A percentile compares a stretch with the other conserved stretches of the same genome.
Conservation (phyloP, 2,888 invertebrate species). For the Seira sanloemensis region DNA sequence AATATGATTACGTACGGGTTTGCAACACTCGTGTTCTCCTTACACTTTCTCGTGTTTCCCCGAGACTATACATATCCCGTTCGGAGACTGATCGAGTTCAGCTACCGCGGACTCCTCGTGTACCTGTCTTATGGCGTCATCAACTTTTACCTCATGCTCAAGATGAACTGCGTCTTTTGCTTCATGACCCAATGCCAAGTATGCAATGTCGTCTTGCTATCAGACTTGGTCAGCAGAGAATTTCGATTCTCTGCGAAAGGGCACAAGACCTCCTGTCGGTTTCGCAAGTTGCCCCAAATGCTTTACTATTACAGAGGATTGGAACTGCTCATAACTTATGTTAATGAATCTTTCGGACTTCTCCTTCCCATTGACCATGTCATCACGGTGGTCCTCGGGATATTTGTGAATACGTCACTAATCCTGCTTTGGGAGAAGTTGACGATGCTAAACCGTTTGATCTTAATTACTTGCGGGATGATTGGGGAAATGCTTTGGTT, state of each 20-base stretch:
- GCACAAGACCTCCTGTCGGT: background rate
- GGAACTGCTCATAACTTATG: background rate
- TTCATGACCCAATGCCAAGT: background rate
- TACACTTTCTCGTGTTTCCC: conserved; percentile 28
- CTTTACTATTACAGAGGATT: background rate
- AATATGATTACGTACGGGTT: background rate
- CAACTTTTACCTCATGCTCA: conserved; percentile 16
- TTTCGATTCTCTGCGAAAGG: background rate
- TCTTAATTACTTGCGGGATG: background rate
- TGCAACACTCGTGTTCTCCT: background rate
- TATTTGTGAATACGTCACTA: background rate
- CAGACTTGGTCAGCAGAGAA: conserved; percentile 14
- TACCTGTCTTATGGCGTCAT: background rate
- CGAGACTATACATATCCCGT: conserved; percentile 16
- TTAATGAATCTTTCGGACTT: background rate
- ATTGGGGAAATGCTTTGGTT: background rate
- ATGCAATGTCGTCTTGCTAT: conserved; percentile 1
- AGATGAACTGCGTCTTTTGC: background rate
- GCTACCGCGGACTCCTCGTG: background rate
- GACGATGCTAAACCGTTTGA: background rate
- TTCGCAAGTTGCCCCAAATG: background rate
- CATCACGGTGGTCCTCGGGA: background rate
- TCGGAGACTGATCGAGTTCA: background rate
- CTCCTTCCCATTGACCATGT: background rate
- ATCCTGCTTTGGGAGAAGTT: background rate